Conservation (phyloP, 1,140 invertebrate species). For the Drosophila mayri region DNA sequence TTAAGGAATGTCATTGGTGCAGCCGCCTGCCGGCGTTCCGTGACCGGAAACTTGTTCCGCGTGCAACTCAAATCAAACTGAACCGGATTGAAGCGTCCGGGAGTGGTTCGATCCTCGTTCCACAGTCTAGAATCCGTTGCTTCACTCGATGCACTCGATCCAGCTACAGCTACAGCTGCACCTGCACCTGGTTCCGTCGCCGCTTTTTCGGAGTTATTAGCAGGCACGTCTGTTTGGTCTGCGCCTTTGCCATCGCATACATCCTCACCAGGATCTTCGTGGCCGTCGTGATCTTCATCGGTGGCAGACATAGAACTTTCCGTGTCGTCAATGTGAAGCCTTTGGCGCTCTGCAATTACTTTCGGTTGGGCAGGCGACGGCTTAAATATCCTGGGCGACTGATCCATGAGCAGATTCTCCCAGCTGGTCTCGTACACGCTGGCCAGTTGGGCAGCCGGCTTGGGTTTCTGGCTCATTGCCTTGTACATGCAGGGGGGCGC, state of each 20-base stretch:
- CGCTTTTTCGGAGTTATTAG: slow-evolving; percentile 27
- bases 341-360: slow-evolving; percentile 5
- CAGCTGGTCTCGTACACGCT: slow-evolving; percentile 84
- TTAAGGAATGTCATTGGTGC: slow-evolving; percentile 1
- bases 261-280: slow-evolving; percentile 47
- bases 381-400: slow-evolving; percentile 51
- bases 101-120: slow-evolving; percentile 70
- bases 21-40: slow-evolving; percentile 60
- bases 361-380: neutral
- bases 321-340: slow-evolving; percentile 53
- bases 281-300: slow-evolving; percentile 34
- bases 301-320: slow-evolving; percentile 19
- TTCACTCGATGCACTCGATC: neutral
- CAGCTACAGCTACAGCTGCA: slow-evolving; percentile 1
- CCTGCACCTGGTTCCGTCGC: neutral
- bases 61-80: slow-evolving; percentile 84
- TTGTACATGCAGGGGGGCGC: slow-evolving; percentile 40
- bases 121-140: slow-evolving; percentile 20
- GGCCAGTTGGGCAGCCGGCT: slow-evolving; percentile 68
- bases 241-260: slow-evolving; percentile 54
- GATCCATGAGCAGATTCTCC: slow-evolving; percentile 79
- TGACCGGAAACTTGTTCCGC: slow-evolving; percentile 85
- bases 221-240: slow-evolving; percentile 24
- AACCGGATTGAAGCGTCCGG: slow-evolving; percentile 79
- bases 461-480: slow-evolving; percentile 64